Conservation (phyloP, 2,797 vertebrate species). For the Meda fulgida region DNA sequence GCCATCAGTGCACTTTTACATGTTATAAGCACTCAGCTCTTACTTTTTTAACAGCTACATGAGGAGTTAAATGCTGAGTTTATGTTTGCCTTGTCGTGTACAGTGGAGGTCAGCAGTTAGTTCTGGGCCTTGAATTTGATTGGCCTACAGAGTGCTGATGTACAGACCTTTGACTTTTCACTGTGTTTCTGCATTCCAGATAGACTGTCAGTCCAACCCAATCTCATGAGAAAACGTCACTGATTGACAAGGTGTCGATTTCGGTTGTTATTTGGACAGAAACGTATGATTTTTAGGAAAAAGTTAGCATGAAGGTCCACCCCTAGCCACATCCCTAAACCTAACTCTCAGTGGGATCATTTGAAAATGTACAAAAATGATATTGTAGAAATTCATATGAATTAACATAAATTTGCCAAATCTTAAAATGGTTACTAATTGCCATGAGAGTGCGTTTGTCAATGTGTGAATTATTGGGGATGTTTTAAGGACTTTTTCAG, state of each 20-base stretch:
- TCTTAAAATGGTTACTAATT: background rate
- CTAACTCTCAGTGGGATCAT: background rate
- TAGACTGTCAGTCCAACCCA: background rate
- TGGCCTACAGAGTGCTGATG: background rate
- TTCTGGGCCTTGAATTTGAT: background rate
- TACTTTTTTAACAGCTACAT: constrained; percentile 19
- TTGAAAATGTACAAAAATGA: background rate
- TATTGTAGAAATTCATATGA: background rate
- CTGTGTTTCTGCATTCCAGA: background rate
- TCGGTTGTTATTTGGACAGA: background rate
- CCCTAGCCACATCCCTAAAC: background rate
- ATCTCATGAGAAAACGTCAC: background rate
- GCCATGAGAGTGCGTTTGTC: background rate
- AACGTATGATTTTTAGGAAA: background rate
- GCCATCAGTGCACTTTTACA: constrained; percentile 39
- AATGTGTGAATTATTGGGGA: background rate
- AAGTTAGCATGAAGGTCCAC: background rate
- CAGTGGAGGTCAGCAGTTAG: background rate
- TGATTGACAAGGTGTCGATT: background rate
- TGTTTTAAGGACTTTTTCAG: background rate
- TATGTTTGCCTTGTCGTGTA: background rate
- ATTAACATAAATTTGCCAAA: background rate
- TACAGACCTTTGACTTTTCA: background rate
- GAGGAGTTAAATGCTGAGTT: constrained; percentile 19
- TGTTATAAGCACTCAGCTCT: constrained; percentile 26